Evolutionary conservation across 2,113 vertebrate species (phyloP).

Genomic region (Aspidoscelis tigris): DNA sequence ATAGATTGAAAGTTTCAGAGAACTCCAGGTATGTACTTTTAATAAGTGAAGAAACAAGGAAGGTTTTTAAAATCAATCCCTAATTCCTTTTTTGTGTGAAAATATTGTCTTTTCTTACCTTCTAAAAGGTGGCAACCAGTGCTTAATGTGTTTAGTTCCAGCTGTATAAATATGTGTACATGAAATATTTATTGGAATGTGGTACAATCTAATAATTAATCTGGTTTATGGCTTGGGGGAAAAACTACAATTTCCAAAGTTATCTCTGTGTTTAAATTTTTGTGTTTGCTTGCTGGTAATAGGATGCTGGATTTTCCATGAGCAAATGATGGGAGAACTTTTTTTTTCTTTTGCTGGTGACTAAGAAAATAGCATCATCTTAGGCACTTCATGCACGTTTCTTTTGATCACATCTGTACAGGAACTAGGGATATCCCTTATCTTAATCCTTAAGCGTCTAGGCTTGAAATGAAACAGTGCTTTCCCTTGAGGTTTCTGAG

Average conservation of each 20-base stretch:
- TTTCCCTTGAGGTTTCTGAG: background rate
- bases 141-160: background rate
- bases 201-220: background rate
- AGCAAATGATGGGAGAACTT: background rate
- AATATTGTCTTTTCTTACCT: background rate
- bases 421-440: conserved; percentile 2
- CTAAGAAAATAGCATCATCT: conserved; percentile 2
- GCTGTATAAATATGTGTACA: background rate
- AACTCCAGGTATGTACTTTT: conserved; percentile 83
- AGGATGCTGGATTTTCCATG: background rate
- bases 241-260: background rate
- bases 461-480: background rate
- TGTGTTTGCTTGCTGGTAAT: background rate
- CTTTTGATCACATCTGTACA: conserved; percentile 14
- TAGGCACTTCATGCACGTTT: background rate
- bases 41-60: background rate
- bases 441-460: background rate
- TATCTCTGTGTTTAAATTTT: background rate
- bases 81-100: background rate
- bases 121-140: background rate
- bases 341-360: too few relatives aligned
- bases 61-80: background rate
- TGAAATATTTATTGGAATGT: background rate
- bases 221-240: background rate
- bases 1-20: conserved; percentile 86